Evolutionary conservation across 1,140 invertebrate species (phyloP), one percentile per base, ranked within the genome.

Genomic region (Trichonephila clavipes): DNA sequence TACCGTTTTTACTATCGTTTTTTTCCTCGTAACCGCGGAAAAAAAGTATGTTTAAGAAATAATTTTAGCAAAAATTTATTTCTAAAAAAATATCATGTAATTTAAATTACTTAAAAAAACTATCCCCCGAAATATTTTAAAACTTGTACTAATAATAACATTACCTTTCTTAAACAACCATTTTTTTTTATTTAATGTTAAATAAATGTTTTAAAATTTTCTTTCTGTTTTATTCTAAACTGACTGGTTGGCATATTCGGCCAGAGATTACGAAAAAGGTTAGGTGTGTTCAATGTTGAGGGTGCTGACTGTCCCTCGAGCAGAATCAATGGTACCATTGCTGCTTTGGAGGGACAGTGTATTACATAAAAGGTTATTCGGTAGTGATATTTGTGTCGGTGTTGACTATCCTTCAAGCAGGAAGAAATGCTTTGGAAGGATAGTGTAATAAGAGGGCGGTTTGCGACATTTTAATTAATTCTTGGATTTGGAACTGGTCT

Each of bases 291-390:
- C 51, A 51, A 81, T 90, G 88, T 85, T 91, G 90, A 58, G 85
- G 92, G n/a, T 72, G 66, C 72, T 93, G 92, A 93, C 92, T 93
- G 92, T 93, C 92, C 86, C 85, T 93, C 92, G 72, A 88, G 92
- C 92, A 93, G 86, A 62, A 44, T 81, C 66, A 81, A 93, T 88
- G 90, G 62, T 77, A 77, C 28, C 18, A 51, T 91, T 62, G 61
- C 90, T 91, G 92, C 92, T 88, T 93, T 93, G 92, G 92, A 93
- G 85, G 86, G 92, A 87, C 92, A 93, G 92, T 93, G 92, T 93
- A 44, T 62, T 89, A 14, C 44, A 28, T 61, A 85, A 91, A 51
- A 72, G 82, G 91, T 34, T 77, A 91, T 77, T 40, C 89, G n/a
- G 89, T 58, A 59, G 85, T 93, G 69, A 18, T 93, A 21, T 88